phyloP scores from a whole-genome alignment of 2,797 vertebrate species.

The Phrynocephalus forsythii region DNA sequence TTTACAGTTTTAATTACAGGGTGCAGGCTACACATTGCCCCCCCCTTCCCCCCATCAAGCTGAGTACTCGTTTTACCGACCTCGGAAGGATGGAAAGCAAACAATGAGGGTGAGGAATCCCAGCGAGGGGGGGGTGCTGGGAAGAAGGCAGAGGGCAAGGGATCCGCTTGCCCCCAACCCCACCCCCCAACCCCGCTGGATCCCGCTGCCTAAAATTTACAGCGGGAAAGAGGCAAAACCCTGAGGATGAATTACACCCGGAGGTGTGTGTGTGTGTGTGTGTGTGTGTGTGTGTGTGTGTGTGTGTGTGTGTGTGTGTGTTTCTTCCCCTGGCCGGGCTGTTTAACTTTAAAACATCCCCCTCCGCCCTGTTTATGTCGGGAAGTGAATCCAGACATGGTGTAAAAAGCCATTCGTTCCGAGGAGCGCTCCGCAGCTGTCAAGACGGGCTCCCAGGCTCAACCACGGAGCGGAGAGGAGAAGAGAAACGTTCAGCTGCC shows the following conservation, averaged over 20 bases:
- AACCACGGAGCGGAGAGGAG: constrained; percentile 50
- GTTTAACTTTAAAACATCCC: not conserved
- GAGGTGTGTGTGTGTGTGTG: not conserved
- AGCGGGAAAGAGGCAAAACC: constrained; percentile 42
- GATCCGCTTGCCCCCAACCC: too few relatives aligned
- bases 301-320: too few relatives aligned
- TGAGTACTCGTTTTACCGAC: too few relatives aligned
- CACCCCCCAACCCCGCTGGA: constrained; percentile 19
- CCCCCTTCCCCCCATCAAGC: too few relatives aligned
- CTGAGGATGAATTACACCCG: constrained; percentile 50
- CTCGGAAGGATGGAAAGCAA: too few relatives aligned
- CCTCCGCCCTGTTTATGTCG: constrained; percentile 40
- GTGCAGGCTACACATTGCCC: too few relatives aligned
- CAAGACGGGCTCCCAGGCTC: constrained; percentile 6
- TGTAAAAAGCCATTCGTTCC: constrained; percentile 60
- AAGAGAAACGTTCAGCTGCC: constrained; percentile 54
- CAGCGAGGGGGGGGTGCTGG: too few relatives aligned
- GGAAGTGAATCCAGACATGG: constrained; percentile 57
- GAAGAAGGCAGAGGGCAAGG: too few relatives aligned
- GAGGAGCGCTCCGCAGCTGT: constrained; percentile 26
- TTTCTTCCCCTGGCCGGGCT: too few relatives aligned
- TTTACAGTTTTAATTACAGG: too few relatives aligned
- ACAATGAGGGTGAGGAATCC: too few relatives aligned
- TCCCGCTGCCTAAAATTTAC: constrained; percentile 41
- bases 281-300: too few relatives aligned